These are phyloP conservation scores for Cartodere bifasciata DNA, from an alignment of 2,888 invertebrate genomes.

Conservation along the genomic window DNA sequence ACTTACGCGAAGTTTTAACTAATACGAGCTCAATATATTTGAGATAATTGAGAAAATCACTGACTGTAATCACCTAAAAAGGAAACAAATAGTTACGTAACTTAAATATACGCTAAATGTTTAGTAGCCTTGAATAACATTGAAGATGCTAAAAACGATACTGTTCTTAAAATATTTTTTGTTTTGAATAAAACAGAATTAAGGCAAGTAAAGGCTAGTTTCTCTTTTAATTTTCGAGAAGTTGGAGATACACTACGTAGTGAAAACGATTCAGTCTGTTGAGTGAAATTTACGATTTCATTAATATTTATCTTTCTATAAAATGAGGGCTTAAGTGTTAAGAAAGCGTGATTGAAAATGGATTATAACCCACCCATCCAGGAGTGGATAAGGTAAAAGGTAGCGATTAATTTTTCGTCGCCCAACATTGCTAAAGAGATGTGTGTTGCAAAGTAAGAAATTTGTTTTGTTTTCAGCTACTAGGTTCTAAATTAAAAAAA, in stretches of 20 bases:
- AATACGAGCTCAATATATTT: constrained; percentile 66
- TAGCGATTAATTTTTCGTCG: constrained; percentile 91
- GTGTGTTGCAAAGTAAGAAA: constrained; percentile 77
- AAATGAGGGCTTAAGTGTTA: constrained; percentile 48
- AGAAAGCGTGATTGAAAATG: constrained; percentile 46
- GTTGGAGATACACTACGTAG: too few relatives aligned
- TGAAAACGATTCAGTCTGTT: too few relatives aligned
- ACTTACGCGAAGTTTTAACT: constrained; percentile 60
- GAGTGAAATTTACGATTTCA: too few relatives aligned
- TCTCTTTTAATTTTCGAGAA: too few relatives aligned
- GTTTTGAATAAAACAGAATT: too few relatives aligned
- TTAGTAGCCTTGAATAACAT: too few relatives aligned
- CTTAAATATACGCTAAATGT: too few relatives aligned
- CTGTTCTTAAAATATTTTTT: too few relatives aligned
- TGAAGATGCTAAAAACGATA: too few relatives aligned
- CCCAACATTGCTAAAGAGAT: constrained; percentile 99
- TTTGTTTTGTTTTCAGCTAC: neutral
- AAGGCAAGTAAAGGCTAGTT: too few relatives aligned
- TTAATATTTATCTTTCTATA: constrained; percentile 70
- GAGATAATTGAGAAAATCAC: constrained; percentile 69
- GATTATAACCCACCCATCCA: constrained; percentile 63
- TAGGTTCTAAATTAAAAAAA: constrained; percentile 44
- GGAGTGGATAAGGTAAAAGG: constrained; percentile 42
- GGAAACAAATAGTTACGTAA: too few relatives aligned
- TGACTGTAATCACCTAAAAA: constrained; percentile 63